These are phyloP conservation scores for Dasysyrphus albostriatus DNA, from an alignment of 2,888 invertebrate genomes.

Conservation along the genomic window DNA sequence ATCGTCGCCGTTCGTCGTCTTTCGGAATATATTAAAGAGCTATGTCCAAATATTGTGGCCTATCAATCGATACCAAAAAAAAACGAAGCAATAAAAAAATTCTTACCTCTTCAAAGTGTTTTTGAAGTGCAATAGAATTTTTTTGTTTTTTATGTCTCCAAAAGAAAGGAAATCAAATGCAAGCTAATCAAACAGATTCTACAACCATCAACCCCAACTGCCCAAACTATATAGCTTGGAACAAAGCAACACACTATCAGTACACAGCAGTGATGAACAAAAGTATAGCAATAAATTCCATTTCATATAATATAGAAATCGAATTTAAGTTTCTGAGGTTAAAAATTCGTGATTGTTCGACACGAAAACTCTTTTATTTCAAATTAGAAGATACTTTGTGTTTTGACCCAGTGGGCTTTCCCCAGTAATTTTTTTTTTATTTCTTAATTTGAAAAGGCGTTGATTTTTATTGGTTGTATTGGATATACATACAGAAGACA, in stretches of 20 bases:
- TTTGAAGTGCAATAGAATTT: slow-evolving; percentile 37
- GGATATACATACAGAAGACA: slow-evolving; percentile 12
- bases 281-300: slow-evolving; percentile 58
- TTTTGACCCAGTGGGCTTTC: not conserved
- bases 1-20: slow-evolving; percentile 13
- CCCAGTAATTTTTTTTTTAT: not conserved
- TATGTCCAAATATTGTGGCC: slow-evolving; percentile 47
- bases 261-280: not conserved
- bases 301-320: not conserved
- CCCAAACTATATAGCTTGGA: not conserved
- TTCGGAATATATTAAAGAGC: slow-evolving; percentile 22
- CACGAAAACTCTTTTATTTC: not conserved
- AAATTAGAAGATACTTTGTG: slow-evolving; percentile 21
- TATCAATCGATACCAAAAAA: slow-evolving; percentile 30
- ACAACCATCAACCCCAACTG: slow-evolving; percentile 45
- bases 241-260: slow-evolving; percentile 43
- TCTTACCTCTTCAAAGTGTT: not conserved
- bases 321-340: not conserved
- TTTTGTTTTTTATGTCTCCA: slow-evolving; percentile 1
- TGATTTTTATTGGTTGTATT: slow-evolving; percentile 59
- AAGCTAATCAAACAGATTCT: slow-evolving; percentile 58
- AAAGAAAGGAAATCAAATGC: slow-evolving; percentile 28
- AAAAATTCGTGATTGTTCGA: slow-evolving; percentile 27
- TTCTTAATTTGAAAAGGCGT: slow-evolving; percentile 34
- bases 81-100: slow-evolving; percentile 24